Percentiles rank a stretch among this genome's conserved stretches.
Evolutionary conservation across 2,888 invertebrate species (phyloP).

Genomic region (Lochmaea crataegi): DNA sequence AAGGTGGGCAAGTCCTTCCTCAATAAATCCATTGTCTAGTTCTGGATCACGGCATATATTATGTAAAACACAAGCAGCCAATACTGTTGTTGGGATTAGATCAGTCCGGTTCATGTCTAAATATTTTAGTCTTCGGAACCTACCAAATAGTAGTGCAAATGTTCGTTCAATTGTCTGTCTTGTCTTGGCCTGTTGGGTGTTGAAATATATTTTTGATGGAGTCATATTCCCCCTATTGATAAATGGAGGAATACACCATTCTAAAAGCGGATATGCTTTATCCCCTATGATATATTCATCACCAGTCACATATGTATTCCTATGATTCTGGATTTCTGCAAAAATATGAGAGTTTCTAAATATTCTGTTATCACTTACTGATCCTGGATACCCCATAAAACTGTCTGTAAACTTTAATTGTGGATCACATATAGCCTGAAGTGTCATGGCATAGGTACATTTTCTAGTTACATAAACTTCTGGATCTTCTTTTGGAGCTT

Average conservation of each 20-base stretch:
- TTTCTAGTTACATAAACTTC: no score
- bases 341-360: slow-evolving; percentile 31
- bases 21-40: no score
- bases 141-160: slow-evolving; percentile 25
- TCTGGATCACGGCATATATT: no score
- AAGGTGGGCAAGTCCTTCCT: no score
- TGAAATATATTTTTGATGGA: slow-evolving; percentile 2
- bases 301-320: neutral
- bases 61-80: no score
- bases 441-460: no score
- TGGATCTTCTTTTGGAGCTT: no score
- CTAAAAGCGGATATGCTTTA: slow-evolving; percentile 13
- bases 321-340: neutral
- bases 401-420: slow-evolving; percentile 33
- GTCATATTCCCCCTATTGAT: slow-evolving; percentile 18
- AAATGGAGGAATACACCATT: slow-evolving; percentile 14
- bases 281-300: slow-evolving; percentile 14
- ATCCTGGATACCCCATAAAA: slow-evolving; percentile 51
- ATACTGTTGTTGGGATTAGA: no score
- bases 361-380: slow-evolving; percentile 47
- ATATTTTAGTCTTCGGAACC: slow-evolving; percentile 21
- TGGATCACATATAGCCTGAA: neutral
- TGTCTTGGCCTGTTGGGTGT: slow-evolving; percentile 25
- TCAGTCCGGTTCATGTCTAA: slow-evolving; percentile 14
- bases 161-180: slow-evolving; percentile 23